A percentile compares a stretch with the other conserved stretches of the same genome.
Conservation (phyloP, 2,797 vertebrate species). For the Sarcophilus harrisii region DNA sequence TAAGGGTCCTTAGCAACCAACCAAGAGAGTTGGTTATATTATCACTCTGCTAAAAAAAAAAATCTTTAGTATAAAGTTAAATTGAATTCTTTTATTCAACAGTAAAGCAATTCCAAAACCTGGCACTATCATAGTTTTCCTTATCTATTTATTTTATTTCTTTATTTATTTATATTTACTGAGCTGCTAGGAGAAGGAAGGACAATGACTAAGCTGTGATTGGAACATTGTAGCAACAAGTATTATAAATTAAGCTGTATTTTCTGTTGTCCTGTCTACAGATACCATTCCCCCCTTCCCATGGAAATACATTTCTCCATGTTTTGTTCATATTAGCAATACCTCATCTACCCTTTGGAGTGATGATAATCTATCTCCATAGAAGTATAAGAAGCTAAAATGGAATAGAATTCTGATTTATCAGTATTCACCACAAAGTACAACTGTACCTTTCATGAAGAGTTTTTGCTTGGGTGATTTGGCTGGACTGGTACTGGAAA, state of each 20-base stretch:
- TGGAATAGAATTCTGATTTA: neutral
- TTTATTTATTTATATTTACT: neutral
- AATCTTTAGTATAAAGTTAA: neutral
- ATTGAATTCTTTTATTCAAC: neutral
- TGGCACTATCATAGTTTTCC: neutral
- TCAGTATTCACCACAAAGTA: conserved; percentile 26
- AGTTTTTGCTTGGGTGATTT: conserved; percentile 87
- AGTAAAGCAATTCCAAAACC: neutral
- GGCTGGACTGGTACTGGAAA: conserved; percentile 95
- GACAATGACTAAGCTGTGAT: neutral
- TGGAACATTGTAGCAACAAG: neutral
- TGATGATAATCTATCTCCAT: neutral
- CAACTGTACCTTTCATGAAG: conserved; percentile 90
- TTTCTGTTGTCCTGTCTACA: neutral
- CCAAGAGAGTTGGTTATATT: neutral
- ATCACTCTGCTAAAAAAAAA: neutral
- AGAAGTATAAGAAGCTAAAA: neutral
- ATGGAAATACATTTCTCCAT: neutral
- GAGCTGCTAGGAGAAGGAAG: neutral
- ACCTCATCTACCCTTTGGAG: neutral
- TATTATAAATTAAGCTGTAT: neutral
- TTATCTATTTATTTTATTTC: neutral
- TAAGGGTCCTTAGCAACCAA: no score
- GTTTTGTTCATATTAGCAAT: neutral
- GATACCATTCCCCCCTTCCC: neutral